Conservation (phyloP, 2,113 vertebrate species). For the Asarcornis scutulata region DNA sequence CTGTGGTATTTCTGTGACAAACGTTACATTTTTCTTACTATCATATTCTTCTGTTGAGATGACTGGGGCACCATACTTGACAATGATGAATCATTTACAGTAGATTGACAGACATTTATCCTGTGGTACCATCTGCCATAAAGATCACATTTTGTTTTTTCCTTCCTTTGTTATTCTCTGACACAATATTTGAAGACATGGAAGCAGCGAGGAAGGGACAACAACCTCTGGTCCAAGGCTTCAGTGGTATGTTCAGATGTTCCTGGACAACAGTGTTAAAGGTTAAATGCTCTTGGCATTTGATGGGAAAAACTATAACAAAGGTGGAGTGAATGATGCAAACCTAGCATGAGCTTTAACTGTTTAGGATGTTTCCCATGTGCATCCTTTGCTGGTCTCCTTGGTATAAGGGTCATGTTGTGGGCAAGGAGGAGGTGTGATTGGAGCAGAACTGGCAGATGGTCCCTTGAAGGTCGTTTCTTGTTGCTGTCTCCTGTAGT, state of each 20-base stretch:
- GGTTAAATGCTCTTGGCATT: slow-evolving; percentile 55
- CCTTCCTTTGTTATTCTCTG: slow-evolving; percentile 25
- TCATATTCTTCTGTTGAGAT: slow-evolving; percentile 15
- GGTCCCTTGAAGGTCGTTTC: slow-evolving; percentile 67
- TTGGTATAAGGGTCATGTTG: slow-evolving; percentile 58
- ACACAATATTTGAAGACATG: background rate
- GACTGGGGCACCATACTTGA: background rate
- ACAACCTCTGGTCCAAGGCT: slow-evolving; percentile 21
- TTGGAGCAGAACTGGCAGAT: slow-evolving; percentile 66
- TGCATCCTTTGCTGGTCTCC: slow-evolving; percentile 54
- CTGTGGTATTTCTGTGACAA: background rate
- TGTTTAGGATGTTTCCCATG: slow-evolving; percentile 64
- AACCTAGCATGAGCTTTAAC: slow-evolving; percentile 44
- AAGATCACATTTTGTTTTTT: slow-evolving; percentile 42
- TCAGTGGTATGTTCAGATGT: slow-evolving; percentile 20
- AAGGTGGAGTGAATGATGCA: slow-evolving; percentile 55
- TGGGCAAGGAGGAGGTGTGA: slow-evolving; percentile 63
- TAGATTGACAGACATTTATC: slow-evolving; percentile 19
- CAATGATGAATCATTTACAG: slow-evolving; percentile 54
- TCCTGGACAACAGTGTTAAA: slow-evolving; percentile 43
- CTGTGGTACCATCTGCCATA: slow-evolving; percentile 37
- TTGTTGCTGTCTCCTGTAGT: slow-evolving; percentile 67
- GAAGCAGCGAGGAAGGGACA: slow-evolving; percentile 23
- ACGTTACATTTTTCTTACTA: slow-evolving; percentile 22
- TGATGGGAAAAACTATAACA: slow-evolving; percentile 38